Percentiles rank a stretch among this genome's conserved stretches.
Conservation (phyloP, 2,888 invertebrate genomes). For the Zelleria hepariella region DNA sequence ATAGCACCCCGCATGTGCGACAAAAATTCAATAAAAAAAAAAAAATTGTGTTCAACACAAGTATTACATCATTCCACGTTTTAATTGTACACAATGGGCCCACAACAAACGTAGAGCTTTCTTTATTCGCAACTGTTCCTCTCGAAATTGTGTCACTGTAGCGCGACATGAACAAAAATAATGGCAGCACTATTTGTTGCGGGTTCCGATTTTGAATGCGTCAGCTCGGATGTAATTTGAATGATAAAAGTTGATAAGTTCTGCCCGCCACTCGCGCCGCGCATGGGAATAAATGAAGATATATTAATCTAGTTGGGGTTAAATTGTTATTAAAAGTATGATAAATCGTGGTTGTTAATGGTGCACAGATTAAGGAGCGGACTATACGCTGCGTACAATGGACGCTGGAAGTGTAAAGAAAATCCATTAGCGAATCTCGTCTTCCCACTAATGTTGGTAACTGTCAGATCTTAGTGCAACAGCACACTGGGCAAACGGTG, state of each 20-base stretch:
- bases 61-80: constrained; percentile 66
- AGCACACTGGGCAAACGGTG: too few relatives aligned
- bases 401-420: not conserved
- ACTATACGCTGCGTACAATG: constrained; percentile 36
- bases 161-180: constrained; percentile 26
- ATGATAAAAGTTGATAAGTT: constrained; percentile 58
- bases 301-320: constrained; percentile 70
- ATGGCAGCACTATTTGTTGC: constrained; percentile 47
- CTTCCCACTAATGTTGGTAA: too few relatives aligned
- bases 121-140: constrained; percentile 60
- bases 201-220: constrained; percentile 48
- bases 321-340: constrained; percentile 72
- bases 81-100: constrained; percentile 68
- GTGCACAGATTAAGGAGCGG: constrained; percentile 64
- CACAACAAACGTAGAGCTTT: constrained; percentile 53
- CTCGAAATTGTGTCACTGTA: constrained; percentile 39
- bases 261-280: constrained; percentile 24
- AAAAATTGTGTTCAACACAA: constrained; percentile 26
- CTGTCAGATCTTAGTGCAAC: too few relatives aligned
- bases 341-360: constrained; percentile 66
- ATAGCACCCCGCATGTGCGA: constrained; percentile 63
- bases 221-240: constrained; percentile 45
- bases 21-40: constrained; percentile 53
- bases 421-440: not conserved
- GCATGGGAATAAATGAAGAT: constrained; percentile 63